phyloP scores from a whole-genome alignment of 2,113 vertebrate genomes.

The Anthoscopus minutus region DNA sequence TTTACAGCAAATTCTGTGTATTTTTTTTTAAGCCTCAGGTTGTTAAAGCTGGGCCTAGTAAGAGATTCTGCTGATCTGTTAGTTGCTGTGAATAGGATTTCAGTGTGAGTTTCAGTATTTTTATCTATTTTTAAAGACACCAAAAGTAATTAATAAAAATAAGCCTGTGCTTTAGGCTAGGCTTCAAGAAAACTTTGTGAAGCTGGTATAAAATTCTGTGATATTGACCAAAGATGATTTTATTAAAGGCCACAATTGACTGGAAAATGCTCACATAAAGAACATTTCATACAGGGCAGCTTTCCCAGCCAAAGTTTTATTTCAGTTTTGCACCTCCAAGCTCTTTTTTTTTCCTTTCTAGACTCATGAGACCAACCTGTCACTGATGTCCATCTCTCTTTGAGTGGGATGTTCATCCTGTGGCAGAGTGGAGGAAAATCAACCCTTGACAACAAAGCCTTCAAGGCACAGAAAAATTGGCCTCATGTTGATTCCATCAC shows the following conservation, averaged over 20 bases:
- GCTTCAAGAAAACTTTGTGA: neutral
- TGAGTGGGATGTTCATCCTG: neutral
- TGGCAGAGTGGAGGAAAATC: neutral
- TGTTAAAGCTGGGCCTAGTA: neutral
- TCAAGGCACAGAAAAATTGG: neutral
- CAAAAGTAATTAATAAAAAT: neutral
- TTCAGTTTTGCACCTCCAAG: neutral
- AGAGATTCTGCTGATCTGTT: neutral
- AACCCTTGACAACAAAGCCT: neutral
- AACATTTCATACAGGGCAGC: neutral
- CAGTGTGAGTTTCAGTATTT: neutral
- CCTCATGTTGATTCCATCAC: neutral
- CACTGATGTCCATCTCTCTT: neutral
- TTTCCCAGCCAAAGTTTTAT: neutral
- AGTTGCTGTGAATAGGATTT: neutral
- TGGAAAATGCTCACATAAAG: rapidly evolving
- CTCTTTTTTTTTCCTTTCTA: neutral
- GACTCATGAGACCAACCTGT: neutral
- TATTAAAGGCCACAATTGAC: neutral
- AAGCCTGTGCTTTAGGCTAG: neutral
- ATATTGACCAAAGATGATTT: neutral
- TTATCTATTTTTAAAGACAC: neutral
- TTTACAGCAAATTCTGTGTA: neutral
- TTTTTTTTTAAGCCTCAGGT: neutral
- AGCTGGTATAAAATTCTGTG: neutral